Evolutionary conservation across 2,113 vertebrate species (phyloP).

Genomic region (Crocuta crocuta): DNA sequence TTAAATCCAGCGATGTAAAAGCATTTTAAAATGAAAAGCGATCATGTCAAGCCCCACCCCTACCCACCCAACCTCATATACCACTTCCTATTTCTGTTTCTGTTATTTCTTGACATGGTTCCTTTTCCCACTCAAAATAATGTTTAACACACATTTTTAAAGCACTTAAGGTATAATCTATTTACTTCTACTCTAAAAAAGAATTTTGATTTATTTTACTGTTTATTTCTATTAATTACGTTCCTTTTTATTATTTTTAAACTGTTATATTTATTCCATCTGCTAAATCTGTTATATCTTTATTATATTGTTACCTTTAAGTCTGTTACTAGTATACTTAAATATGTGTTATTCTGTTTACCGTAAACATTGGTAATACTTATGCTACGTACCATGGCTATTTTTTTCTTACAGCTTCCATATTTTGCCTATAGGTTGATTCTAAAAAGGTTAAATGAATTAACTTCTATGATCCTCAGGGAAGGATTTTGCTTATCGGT

Average conservation of each 20-base stretch:
- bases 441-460: background rate
- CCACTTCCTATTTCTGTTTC: slow-evolving; percentile 67
- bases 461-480: background rate
- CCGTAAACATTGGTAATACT: background rate
- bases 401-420: background rate
- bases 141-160: background rate
- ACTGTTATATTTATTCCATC: background rate
- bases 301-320: background rate
- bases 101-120: slow-evolving; percentile 40
- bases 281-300: background rate
- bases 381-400: background rate
- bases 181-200: background rate
- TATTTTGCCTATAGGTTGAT: background rate
- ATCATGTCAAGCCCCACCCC: background rate
- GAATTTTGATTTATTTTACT: background rate
- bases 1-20: background rate
- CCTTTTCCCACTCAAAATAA: slow-evolving; percentile 32
- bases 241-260: background rate
- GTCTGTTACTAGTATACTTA: background rate
- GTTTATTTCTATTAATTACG: background rate
- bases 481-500: background rate
- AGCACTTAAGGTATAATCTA: background rate
- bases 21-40: slow-evolving; percentile 42
- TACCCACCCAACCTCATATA: background rate
- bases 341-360: background rate